These are phyloP conservation scores for Molossus alvarezi DNA, from an alignment of 2,797 vertebrate species.

Conservation along the genomic window DNA sequence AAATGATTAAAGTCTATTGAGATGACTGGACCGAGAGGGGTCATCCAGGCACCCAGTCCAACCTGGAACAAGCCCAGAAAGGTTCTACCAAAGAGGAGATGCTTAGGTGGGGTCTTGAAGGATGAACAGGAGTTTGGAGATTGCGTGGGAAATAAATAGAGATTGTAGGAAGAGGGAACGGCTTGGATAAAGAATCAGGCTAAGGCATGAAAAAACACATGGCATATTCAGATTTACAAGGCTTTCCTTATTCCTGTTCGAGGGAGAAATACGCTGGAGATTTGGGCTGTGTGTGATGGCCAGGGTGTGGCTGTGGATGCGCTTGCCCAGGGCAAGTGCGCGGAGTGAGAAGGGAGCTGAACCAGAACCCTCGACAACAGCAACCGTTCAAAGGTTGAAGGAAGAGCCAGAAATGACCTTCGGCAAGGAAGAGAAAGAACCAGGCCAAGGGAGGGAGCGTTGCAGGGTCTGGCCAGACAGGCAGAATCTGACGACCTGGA, in stretches of 20 bases:
- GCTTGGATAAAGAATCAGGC: not conserved
- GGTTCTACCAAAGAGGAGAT: not conserved
- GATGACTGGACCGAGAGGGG: not conserved
- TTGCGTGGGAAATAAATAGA: not conserved
- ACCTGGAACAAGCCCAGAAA: not conserved
- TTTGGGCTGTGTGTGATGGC: not conserved
- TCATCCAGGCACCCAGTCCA: not conserved
- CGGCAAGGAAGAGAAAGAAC: not conserved
- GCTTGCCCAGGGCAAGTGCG: not conserved
- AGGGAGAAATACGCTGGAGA: not conserved
- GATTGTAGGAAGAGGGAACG: not conserved
- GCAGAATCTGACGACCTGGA: rapidly evolving
- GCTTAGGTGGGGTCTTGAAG: not conserved
- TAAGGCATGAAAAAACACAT: not conserved
- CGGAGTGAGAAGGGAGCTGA: not conserved
- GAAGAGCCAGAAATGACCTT: not conserved
- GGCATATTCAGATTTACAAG: not conserved
- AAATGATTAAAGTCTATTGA: not conserved
- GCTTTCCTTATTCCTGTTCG: not conserved
- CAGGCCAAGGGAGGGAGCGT: not conserved
- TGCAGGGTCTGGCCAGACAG: not conserved
- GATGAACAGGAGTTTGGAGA: not conserved
- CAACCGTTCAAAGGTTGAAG: too few species aligned
- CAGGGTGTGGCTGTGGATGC: rapidly evolving
- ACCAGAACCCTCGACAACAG: not conserved